A percentile compares a stretch with the other conserved stretches of the same genome.
Conservation (phyloP, 2,888 invertebrate genomes). For the Cynaeus angustus region DNA sequence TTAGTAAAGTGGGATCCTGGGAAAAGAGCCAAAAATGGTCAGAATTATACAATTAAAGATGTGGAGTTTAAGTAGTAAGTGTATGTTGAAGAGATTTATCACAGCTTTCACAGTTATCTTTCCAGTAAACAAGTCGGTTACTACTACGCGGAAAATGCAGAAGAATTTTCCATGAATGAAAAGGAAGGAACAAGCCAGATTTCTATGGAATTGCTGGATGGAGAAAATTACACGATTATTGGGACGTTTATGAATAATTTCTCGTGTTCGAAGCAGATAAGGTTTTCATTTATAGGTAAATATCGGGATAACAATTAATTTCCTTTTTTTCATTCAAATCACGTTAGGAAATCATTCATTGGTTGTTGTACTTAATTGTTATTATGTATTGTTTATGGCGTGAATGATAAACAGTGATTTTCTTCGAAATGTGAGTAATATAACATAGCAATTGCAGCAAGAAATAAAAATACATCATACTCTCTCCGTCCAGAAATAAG, state of each 20-base stretch:
- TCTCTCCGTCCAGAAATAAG: too few species aligned
- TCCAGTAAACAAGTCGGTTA: too few species aligned
- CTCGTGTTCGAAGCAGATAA: constrained; percentile 8
- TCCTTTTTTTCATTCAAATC: too few species aligned
- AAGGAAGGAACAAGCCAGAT: background rate
- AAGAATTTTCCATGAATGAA: background rate
- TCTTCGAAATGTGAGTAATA: too few species aligned
- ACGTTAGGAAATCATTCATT: too few species aligned
- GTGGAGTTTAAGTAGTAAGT: constrained; percentile 29
- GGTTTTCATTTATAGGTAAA: constrained; percentile 31
- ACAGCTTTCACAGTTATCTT: background rate
- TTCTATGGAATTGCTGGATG: constrained; percentile 4
- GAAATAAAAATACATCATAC: too few species aligned
- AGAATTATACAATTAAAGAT: constrained; percentile 9
- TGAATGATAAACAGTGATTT: too few species aligned
- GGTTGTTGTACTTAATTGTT: too few species aligned
- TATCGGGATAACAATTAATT: too few species aligned
- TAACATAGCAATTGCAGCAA: too few species aligned
- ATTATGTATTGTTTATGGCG: too few species aligned
- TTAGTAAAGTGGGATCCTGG: constrained; percentile 42
- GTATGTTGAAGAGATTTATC: constrained; percentile 1
- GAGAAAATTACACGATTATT: constrained; percentile 21
- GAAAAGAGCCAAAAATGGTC: background rate
- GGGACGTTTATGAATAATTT: constrained; percentile 40
- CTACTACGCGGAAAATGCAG: background rate